Conservation (phyloP, 2,888 invertebrate species). For the Empis livida region DNA sequence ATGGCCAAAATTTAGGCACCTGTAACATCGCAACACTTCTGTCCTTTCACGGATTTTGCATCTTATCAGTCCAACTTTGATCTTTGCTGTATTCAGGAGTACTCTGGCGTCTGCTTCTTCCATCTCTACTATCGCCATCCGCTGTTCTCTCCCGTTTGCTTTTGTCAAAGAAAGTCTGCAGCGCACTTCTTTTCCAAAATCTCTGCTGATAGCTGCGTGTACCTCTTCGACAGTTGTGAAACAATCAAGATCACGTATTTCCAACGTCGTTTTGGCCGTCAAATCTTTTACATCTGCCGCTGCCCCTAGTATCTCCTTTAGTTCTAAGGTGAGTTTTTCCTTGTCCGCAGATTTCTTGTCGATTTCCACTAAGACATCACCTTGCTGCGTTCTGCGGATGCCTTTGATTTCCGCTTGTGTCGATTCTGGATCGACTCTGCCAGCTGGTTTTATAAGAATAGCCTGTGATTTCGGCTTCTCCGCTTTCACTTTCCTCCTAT, state of each 20-base stretch:
- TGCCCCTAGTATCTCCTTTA: background rate
- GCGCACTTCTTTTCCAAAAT: background rate
- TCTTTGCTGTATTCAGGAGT: no score
- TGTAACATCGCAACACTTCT: background rate
- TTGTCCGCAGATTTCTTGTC: background rate
- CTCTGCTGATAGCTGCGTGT: background rate
- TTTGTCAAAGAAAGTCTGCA: background rate
- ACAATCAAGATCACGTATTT: no score
- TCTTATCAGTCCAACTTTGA: conserved; percentile 3
- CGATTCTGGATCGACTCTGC: background rate
- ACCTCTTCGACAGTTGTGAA: conserved; percentile 4
- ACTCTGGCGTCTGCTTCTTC: background rate
- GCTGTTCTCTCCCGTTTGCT: background rate
- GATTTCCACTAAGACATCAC: conserved; percentile 1
- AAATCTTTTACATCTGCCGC: background rate
- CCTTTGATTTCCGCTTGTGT: background rate
- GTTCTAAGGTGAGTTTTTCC: background rate
- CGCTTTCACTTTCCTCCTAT: no score
- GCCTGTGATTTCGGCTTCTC: no score
- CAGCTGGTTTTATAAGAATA: no score
- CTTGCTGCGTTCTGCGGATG: background rate
- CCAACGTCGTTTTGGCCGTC: background rate
- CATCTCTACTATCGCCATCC: conserved; percentile 2
- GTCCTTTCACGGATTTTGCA: background rate
- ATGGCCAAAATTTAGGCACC: no score